Evolutionary conservation across 2,797 vertebrate genomes (phyloP), one percentile per base, ranked within the genome.

Genomic region (Brachymystax lenok): DNA sequence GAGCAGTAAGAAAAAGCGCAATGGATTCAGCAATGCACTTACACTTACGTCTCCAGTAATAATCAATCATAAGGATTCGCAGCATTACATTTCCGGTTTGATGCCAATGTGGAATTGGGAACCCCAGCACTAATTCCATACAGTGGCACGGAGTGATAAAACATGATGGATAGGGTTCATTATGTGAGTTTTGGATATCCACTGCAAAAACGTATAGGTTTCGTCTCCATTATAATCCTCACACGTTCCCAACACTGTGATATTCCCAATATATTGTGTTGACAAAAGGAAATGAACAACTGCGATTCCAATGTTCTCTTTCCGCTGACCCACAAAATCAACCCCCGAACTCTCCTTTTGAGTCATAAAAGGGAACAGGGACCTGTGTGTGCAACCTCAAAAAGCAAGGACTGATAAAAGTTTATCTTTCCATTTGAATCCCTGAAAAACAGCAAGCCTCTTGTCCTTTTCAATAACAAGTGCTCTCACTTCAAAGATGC

Each of bases 381-480:
- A 59, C 19, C 19, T 21, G 19, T 19, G 17, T 56, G 54, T 69
- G 67, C n/a, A 19, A 69, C 3, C 69, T 70, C 6, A 50, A 70
- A 70, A 24, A 50, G 8, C 24, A 50, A n/a, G 19, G 4, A 50
- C n/a, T 8, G 69, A 46, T 4, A 69, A 69, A 69, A 70, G 35
- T 70, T 50, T 14, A 8, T 46, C 12, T 46, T 40, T 69, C 19
- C 14, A 50, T 19, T 70, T 13, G 35, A 70, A n/a, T 70, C 35
- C 35, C 68, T 69, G 68, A 30, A 69, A 69, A 69, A 63, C 59
- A 59, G 21, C 67, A 19, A 40, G n/a, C 35, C n/a, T 69, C n/a
- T 21, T 69, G 68, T 21, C n/a, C 35, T 14, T 70, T 70, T 40
- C n/a, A 21, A 50, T 6, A 70, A 63, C 59, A 10, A 70, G 21